A percentile compares a stretch with the other conserved stretches of the same genome.
Evolutionary conservation across 2,888 invertebrate genomes (phyloP).

Genomic region (Pseudanteris insignis): DNA sequence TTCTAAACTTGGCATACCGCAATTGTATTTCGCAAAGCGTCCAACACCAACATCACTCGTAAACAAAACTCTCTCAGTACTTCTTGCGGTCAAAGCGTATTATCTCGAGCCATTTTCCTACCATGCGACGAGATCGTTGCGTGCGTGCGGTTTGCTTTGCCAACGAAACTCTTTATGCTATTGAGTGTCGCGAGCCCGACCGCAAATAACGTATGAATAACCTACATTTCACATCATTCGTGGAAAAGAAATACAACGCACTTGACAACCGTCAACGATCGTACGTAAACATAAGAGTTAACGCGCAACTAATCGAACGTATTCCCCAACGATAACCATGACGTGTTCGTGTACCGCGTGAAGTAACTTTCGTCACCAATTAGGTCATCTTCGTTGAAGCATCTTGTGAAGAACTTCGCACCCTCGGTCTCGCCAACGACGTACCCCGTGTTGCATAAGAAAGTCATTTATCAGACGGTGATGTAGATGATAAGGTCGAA

Average conservation of each 20-base stretch:
- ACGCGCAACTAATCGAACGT: background rate
- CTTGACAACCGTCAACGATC: no score
- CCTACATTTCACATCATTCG: slow-evolving; percentile 1
- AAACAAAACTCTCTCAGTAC: slow-evolving; percentile 40
- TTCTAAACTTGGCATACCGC: no score
- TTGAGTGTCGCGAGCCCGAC: slow-evolving; percentile 18
- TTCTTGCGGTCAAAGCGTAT: slow-evolving; percentile 41
- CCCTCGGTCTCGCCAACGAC: slow-evolving; percentile 42
- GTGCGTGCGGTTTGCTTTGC: slow-evolving; percentile 40
- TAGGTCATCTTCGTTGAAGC: slow-evolving; percentile 43
- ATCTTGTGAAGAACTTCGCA: slow-evolving; percentile 42
- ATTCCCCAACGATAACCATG: slow-evolving; percentile 7
- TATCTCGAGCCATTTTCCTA: slow-evolving; percentile 31
- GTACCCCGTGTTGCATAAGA: slow-evolving; percentile 46
- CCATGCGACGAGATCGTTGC: slow-evolving; percentile 34
- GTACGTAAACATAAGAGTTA: background rate
- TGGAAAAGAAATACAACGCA: background rate
- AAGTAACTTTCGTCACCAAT: slow-evolving; percentile 41
- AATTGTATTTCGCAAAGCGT: slow-evolving; percentile 39
- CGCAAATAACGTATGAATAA: slow-evolving; percentile 20
- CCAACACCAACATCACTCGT: slow-evolving; percentile 45
- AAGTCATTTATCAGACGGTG: slow-evolving; percentile 37
- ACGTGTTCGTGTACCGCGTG: slow-evolving; percentile 30
- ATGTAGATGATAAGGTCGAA: slow-evolving; percentile 34
- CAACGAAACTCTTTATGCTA: slow-evolving; percentile 22